Conservation (phyloP, 2,888 invertebrate genomes). For the Melolontha melolontha region DNA sequence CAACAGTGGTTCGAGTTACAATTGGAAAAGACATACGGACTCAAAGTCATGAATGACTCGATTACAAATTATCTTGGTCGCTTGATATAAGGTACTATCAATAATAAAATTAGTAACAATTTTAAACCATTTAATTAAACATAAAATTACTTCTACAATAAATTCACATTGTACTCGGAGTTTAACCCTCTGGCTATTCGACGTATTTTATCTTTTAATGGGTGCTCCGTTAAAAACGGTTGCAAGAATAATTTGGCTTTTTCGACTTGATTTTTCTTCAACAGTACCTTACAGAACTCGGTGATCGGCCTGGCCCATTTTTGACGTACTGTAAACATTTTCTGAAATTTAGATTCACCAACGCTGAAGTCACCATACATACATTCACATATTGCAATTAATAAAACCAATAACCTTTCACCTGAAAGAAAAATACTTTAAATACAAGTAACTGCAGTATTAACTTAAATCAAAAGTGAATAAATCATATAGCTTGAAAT, state of each 20-base stretch:
- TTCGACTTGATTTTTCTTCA: not conserved
- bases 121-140: too few relatives aligned
- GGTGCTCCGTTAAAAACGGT: not conserved
- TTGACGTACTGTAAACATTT: not conserved
- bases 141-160: not conserved
- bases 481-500: too few relatives aligned
- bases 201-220: not conserved
- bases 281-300: conserved; percentile 7
- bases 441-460: too few relatives aligned
- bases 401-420: not conserved
- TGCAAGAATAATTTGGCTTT: not conserved
- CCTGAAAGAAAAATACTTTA: conserved; percentile 1
- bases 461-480: too few relatives aligned
- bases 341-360: conserved; percentile 5
- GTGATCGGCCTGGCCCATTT: conserved; percentile 6
- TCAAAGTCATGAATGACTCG: too few relatives aligned
- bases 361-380: not conserved
- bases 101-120: too few relatives aligned
- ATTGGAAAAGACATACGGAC: too few relatives aligned
- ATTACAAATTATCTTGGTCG: too few relatives aligned
- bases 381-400: conserved; percentile 17
- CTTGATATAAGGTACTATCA: too few relatives aligned
- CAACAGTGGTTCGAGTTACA: too few relatives aligned
- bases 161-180: conserved; percentile 1
- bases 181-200: not conserved